Conservation (phyloP, 2,797 vertebrate species). For the Enteromius paludinosus region DNA sequence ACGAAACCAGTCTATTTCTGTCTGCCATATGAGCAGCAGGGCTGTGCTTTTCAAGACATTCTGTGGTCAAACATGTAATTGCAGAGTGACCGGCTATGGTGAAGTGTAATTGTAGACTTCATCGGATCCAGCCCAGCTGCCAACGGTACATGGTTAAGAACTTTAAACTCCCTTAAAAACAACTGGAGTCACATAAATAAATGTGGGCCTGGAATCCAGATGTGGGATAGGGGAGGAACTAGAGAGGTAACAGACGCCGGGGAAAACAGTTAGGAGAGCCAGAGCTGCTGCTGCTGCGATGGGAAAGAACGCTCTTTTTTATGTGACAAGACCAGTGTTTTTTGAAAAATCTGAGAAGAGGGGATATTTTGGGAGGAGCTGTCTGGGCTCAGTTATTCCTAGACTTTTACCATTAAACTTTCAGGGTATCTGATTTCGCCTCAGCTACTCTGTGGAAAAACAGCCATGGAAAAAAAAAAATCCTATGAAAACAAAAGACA, state of each 20-base stretch:
- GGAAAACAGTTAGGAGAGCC: constrained; percentile 56
- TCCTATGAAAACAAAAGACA: constrained; percentile 30
- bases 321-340: constrained; percentile 54
- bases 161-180: constrained; percentile 67
- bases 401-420: constrained; percentile 68
- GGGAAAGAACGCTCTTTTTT: constrained; percentile 67
- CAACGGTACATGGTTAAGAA: constrained; percentile 76
- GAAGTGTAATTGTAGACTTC: constrained; percentile 80
- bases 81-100: constrained; percentile 76
- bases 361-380: constrained; percentile 66
- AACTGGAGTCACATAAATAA: constrained; percentile 79
- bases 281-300: constrained; percentile 68
- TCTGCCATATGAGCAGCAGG: constrained; percentile 78
- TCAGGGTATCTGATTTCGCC: constrained; percentile 75
- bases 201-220: constrained; percentile 82
- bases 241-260: constrained; percentile 46
- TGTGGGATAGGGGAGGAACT: constrained; percentile 68
- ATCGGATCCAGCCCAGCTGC: constrained; percentile 74
- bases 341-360: constrained; percentile 51
- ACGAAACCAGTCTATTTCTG: constrained; percentile 90
- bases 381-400: constrained; percentile 72
- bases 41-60: constrained; percentile 60
- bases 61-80: constrained; percentile 79
- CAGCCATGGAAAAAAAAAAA: not conserved
- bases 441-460: constrained; percentile 69